These are phyloP conservation scores for Parnassius mnemosyne DNA, from an alignment of 2,888 invertebrate species.

Conservation along the genomic window DNA sequence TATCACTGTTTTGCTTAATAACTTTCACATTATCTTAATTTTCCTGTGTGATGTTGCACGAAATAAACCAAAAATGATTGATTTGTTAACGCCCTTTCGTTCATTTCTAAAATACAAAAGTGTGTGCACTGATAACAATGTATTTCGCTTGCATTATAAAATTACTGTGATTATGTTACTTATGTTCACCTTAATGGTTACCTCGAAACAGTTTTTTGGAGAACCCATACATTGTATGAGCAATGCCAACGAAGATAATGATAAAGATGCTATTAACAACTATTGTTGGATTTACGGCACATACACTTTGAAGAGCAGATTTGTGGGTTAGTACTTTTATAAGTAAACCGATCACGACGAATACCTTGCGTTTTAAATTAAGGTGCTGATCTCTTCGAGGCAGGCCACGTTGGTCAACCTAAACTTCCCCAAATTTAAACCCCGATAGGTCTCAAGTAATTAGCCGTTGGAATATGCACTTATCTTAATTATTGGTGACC, in stretches of 20 bases:
- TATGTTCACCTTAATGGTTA: conserved; percentile 86
- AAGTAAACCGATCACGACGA: background rate
- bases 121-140: conserved; percentile 86
- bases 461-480: no score
- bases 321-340: conserved; percentile 51
- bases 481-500: no score
- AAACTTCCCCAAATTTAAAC: no score
- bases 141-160: conserved; percentile 88
- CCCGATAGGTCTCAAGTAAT: no score
- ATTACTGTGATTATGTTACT: conserved; percentile 86
- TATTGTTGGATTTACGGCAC: conserved; percentile 91
- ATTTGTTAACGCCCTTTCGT: conserved; percentile 84
- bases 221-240: conserved; percentile 90
- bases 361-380: background rate
- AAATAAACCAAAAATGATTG: conserved; percentile 73
- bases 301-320: conserved; percentile 78
- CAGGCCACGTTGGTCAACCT: no score
- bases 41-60: conserved; percentile 8
- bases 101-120: conserved; percentile 84
- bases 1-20: background rate
- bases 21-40: background rate
- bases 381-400: no score
- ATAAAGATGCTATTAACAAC: conserved; percentile 84
- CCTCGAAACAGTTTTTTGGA: conserved; percentile 91
- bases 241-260: conserved; percentile 61